Evolutionary conservation across 2,113 vertebrate genomes (phyloP).

Genomic region (Pan paniscus): DNA sequence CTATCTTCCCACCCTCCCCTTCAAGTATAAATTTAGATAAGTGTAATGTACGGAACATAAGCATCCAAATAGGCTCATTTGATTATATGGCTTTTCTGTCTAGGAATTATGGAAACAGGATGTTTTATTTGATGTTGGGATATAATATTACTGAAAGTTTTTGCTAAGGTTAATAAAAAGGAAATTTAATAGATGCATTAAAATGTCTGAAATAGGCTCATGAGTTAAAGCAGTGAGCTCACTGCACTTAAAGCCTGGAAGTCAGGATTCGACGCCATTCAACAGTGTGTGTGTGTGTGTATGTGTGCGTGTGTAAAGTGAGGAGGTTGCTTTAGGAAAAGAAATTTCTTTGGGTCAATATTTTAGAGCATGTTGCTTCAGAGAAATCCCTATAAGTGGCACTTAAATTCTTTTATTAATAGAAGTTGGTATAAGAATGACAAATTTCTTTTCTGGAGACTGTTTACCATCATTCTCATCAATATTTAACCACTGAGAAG

Average conservation of each 20-base stretch:
- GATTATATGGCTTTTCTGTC: constrained; percentile 76
- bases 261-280: constrained; percentile 80
- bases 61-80: constrained; percentile 62
- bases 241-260: constrained; percentile 79
- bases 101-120: constrained; percentile 79
- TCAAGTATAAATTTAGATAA: constrained; percentile 67
- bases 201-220: constrained; percentile 75
- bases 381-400: constrained; percentile 63
- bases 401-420: constrained; percentile 67
- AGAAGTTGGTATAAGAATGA: background rate
- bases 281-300: background rate
- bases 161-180: constrained; percentile 83
- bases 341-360: constrained; percentile 54
- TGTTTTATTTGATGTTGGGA: constrained; percentile 73
- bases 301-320: background rate
- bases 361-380: constrained; percentile 57
- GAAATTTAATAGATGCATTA: constrained; percentile 84
- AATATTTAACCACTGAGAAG: constrained; percentile 69
- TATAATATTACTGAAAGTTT: constrained; percentile 71
- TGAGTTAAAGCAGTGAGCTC: constrained; percentile 77
- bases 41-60: constrained; percentile 66
- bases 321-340: constrained; percentile 55
- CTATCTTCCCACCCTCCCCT: background rate
- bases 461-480: constrained; percentile 54
- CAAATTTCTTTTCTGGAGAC: constrained; percentile 41